Conservation (phyloP, 2,797 vertebrate genomes). For the Myripristis jacobus region DNA sequence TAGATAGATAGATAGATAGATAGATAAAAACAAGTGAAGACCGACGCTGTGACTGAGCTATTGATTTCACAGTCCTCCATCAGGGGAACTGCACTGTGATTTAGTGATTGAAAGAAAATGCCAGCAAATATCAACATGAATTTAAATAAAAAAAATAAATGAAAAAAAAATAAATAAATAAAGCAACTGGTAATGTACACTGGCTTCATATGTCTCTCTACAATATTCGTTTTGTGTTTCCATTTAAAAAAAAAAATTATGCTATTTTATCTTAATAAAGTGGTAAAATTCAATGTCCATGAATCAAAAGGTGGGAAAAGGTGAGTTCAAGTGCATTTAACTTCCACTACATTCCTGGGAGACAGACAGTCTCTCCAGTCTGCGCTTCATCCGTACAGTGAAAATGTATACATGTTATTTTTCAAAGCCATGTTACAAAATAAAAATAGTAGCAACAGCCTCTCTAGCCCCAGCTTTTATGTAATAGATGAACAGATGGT, state of each 20-base stretch:
- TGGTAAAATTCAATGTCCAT: no score
- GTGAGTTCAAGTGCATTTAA: background rate
- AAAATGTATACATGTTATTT: slow-evolving; percentile 2
- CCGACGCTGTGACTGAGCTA: background rate
- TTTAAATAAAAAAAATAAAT: no score
- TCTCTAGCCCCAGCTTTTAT: slow-evolving; percentile 25
- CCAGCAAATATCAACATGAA: no score
- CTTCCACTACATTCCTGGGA: background rate
- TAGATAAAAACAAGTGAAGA: slow-evolving; percentile 20
- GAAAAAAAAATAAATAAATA: no score
- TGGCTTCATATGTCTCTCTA: no score
- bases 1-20: no score
- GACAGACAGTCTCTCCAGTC: background rate
- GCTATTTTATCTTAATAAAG: no score
- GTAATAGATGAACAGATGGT: slow-evolving; percentile 41
- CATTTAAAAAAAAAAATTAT: no score
- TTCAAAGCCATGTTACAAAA: slow-evolving; percentile 16
- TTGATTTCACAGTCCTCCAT: background rate
- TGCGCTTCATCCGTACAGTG: background rate
- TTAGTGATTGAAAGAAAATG: background rate
- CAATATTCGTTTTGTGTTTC: no score
- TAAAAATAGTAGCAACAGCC: slow-evolving; percentile 1
- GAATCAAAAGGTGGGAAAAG: background rate
- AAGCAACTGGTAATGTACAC: no score
- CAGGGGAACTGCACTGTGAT: background rate